Evolutionary conservation across 2,888 invertebrate genomes (phyloP).

Genomic region (Hyppa rectilinea): DNA sequence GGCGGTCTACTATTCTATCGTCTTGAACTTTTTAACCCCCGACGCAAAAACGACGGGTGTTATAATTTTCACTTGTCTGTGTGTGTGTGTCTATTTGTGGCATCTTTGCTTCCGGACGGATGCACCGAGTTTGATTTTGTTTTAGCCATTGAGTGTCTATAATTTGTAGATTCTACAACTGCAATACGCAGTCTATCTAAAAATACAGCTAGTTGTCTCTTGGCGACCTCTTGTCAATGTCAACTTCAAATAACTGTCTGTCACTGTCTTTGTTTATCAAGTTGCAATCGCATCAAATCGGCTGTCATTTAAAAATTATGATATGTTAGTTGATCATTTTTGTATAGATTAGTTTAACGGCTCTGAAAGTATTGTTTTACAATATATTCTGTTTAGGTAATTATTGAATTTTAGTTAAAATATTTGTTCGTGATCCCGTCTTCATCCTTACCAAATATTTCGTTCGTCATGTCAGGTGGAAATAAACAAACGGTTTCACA

Average conservation of each 20-base stretch:
- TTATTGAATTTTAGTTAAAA: not conserved
- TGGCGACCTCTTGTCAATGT: not conserved
- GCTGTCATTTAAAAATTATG: slow-evolving; percentile 2
- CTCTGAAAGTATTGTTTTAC: not conserved
- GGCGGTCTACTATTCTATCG: too few relatives aligned
- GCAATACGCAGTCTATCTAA: too few relatives aligned
- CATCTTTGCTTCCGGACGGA: too few relatives aligned
- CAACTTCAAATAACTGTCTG: slow-evolving; percentile 12
- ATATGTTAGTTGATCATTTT: slow-evolving; percentile 9
- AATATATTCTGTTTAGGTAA: slow-evolving; percentile 9
- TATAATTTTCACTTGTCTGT: too few relatives aligned
- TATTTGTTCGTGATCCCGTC: not conserved
- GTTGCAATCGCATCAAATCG: not conserved
- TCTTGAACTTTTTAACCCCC: too few relatives aligned
- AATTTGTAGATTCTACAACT: too few relatives aligned
- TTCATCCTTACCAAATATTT: not conserved
- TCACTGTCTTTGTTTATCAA: slow-evolving; percentile 17
- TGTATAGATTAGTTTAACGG: not conserved
- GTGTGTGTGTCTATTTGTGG: too few relatives aligned
- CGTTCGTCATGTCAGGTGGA: not conserved
- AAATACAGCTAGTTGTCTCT: too few relatives aligned
- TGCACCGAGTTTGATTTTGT: too few relatives aligned
- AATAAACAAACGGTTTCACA: slow-evolving; percentile 3
- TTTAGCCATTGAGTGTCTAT: too few relatives aligned
- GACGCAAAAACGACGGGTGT: too few relatives aligned